These are phyloP conservation scores for Theodoxus fluviatilis DNA, from an alignment of 2,888 invertebrate genomes.

Conservation along the genomic window DNA sequence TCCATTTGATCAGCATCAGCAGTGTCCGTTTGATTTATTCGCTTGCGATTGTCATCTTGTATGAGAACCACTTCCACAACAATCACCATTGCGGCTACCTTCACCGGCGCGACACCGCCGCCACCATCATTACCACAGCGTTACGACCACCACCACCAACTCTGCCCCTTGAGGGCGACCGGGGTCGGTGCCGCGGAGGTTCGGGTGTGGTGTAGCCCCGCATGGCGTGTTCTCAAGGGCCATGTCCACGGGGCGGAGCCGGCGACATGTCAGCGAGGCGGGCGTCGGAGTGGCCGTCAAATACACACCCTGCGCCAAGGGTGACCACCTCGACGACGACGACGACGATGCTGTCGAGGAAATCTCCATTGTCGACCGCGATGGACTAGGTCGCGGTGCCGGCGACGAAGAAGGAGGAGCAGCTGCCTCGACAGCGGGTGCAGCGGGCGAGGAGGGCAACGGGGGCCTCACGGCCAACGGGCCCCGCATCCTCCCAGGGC, in stretches of 20 bases:
- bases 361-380: slow-evolving; percentile 73
- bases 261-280: slow-evolving; percentile 42
- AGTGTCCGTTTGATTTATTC: no score
- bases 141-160: not conserved
- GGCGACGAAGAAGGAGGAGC: slow-evolving; percentile 21
- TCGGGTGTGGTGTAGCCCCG: no score
- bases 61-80: slow-evolving; percentile 17
- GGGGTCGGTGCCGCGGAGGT: slow-evolving; percentile 45
- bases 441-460: no score
- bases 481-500: slow-evolving; percentile 72
- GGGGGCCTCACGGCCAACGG: slow-evolving; percentile 71
- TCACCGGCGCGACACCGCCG: not conserved
- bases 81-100: slow-evolving; percentile 21
- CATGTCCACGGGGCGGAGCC: slow-evolving; percentile 47
- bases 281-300: slow-evolving; percentile 48
- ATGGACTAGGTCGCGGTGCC: slow-evolving; percentile 55
- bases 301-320: slow-evolving; percentile 64
- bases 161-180: slow-evolving; percentile 8
- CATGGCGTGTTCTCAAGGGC: slow-evolving; percentile 20
- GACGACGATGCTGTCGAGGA: slow-evolving; percentile 71
- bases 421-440: slow-evolving; percentile 50
- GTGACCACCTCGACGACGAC: slow-evolving; percentile 59
- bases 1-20: no score
- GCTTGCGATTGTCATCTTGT: not conserved
- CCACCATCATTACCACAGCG: not conserved